These are phyloP conservation scores for Macheiramphus alcinus DNA, from an alignment of 2,113 vertebrate species.

Conservation along the genomic window DNA sequence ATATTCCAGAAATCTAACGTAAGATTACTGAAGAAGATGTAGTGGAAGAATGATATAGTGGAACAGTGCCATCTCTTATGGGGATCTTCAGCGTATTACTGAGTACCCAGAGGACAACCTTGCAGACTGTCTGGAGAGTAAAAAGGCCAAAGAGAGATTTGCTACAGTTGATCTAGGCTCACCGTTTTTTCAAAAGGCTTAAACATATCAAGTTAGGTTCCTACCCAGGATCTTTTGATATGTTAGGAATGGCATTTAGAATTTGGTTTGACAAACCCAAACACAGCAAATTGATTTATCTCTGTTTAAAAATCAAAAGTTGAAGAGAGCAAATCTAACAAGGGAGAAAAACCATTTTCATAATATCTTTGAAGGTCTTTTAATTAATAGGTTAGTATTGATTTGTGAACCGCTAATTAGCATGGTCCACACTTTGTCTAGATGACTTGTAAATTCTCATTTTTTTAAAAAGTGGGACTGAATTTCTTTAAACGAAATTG, in stretches of 20 bases:
- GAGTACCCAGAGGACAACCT: background rate
- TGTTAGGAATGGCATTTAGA: background rate
- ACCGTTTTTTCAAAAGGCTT: background rate
- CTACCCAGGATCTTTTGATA: background rate
- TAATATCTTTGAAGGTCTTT: background rate
- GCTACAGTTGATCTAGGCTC: background rate
- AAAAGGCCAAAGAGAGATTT: background rate
- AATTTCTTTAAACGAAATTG: background rate
- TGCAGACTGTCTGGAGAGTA: background rate
- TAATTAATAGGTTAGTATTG: background rate
- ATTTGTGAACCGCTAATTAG: background rate
- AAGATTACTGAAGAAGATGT: background rate
- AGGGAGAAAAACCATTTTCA: background rate
- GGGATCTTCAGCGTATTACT: background rate
- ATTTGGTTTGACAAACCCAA: background rate
- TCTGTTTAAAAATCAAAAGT: background rate
- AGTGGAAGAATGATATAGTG: background rate
- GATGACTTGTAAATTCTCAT: background rate
- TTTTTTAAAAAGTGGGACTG: background rate
- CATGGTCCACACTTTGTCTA: rapidly evolving
- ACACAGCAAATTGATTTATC: background rate
- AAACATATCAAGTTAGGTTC: background rate
- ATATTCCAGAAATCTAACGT: background rate
- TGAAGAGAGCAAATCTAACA: background rate
- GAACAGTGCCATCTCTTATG: background rate